These are phyloP conservation scores for Orchestia grillus DNA, from an alignment of 1,140 invertebrate genomes.

Conservation along the genomic window DNA sequence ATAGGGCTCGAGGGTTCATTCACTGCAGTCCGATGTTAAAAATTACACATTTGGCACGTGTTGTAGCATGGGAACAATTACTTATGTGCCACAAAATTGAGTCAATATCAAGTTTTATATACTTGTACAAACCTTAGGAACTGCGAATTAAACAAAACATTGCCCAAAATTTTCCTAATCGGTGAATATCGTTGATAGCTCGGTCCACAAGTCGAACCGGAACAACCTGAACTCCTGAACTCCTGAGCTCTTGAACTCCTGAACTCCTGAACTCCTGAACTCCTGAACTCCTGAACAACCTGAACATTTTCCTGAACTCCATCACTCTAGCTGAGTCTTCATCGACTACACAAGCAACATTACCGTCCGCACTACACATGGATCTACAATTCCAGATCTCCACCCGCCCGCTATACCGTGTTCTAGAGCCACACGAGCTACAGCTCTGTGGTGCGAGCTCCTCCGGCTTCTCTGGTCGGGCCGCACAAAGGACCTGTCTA, in stretches of 20 bases:
- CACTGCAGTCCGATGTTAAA: too few relatives aligned
- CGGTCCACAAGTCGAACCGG: background rate
- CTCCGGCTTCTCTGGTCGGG: background rate
- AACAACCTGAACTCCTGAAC: too few relatives aligned
- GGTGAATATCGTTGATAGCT: background rate
- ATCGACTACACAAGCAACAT: background rate
- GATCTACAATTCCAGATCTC: background rate
- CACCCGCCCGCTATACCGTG: background rate
- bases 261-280: too few relatives aligned
- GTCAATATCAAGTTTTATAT: too few relatives aligned
- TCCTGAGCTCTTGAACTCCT: too few relatives aligned
- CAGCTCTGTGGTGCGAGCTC: background rate
- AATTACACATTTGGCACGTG: too few relatives aligned
- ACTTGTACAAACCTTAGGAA: too few relatives aligned
- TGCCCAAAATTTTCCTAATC: background rate
- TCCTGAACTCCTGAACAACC: too few relatives aligned
- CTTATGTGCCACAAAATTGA: too few relatives aligned
- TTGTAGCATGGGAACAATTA: too few relatives aligned
- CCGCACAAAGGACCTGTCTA: background rate
- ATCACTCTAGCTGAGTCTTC: background rate
- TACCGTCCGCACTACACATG: background rate
- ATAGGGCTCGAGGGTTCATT: too few relatives aligned
- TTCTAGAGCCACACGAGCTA: background rate
- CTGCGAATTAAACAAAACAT: background rate
- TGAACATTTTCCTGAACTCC: background rate